Conservation (phyloP, 1,140 invertebrate genomes). For the Pantala flavescens region DNA sequence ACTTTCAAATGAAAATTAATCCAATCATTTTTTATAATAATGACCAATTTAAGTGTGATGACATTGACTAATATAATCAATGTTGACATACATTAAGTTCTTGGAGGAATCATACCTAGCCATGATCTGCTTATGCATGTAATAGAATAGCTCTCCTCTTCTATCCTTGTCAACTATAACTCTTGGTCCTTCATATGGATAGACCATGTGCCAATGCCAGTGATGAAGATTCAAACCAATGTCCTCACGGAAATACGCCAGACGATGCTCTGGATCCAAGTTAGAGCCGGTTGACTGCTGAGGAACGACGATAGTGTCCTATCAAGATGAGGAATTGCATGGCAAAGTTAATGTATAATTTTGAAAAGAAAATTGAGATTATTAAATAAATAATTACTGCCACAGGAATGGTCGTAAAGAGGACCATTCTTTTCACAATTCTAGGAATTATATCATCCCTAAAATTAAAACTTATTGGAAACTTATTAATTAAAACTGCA, state of each 20-base stretch:
- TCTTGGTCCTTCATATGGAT: constrained; percentile 50
- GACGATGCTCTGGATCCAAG: constrained; percentile 42
- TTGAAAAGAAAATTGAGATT: background rate
- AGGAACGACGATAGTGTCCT: background rate
- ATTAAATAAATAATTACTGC: too few species aligned
- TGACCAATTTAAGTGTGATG: too few species aligned
- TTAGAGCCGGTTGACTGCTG: constrained; percentile 25
- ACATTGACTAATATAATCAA: constrained; percentile 13
- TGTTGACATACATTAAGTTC: background rate
- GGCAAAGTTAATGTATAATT: background rate
- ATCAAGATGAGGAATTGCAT: background rate
- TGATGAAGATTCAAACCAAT: constrained; percentile 56
- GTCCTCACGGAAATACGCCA: constrained; percentile 55
- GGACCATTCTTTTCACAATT: too few species aligned
- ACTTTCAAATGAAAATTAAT: too few species aligned
- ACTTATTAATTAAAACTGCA: too few species aligned
- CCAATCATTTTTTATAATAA: too few species aligned
- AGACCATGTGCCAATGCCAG: constrained; percentile 71
- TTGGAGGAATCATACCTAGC: constrained; percentile 25
- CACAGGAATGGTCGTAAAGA: too few species aligned
- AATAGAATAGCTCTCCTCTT: constrained; percentile 60
- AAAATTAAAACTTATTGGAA: too few species aligned
- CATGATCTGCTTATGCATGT: constrained; percentile 60
- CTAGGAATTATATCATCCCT: too few species aligned
- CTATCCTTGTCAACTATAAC: constrained; percentile 49